Base-by-base conservation (phyloP, 2,888 invertebrate genomes). In the Pandemis heparana region DNA sequence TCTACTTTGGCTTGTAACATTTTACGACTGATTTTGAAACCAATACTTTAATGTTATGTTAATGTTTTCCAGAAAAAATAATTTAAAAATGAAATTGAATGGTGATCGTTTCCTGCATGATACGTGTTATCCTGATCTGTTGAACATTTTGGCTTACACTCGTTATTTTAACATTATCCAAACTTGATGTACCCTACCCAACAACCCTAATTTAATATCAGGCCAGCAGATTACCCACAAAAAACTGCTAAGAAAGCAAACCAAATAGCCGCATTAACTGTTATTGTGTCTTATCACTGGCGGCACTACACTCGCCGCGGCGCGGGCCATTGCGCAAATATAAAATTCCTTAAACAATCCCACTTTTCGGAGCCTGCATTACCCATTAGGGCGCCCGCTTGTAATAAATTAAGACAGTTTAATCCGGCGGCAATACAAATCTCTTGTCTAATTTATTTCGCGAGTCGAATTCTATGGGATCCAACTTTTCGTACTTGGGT, bases 341-440 rank as follows among this genome's bases (percentile, higher is more conserved):
- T 68, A 68, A 72, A 60, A 46, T 53, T 51, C 51, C 51, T 32
- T 7, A n/a, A 74, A 65, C 59, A 72, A 72, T 72, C 71, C 60
- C 71, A 67, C 72, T 66, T 67, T 72, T 67, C 38, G 61, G 48
- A 66, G 69, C 63, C 71, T 60, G 64, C 73, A 63, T 56, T 48
- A 56, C 64, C 64, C 74, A 70, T 70, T 74, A 74, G 56, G 68
- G 18, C 64, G 56, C 63, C 63, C 80, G 80, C 76, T 77, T 81
- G 79, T 87, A 86, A 89, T 88, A 89, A 90, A 90, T 90, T 88
- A 87, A 84, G 87, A 89, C 89, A 89, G 88, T 88, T 88, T 89
- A 89, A 90, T 90, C 87, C 83, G 77, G 80, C 77, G 78, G 84
- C 84, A 81, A 85, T 86, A 89, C 88, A 89, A 90, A 90, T 90